Conservation (phyloP, 2,888 invertebrate species). For the Uropetala carovei region DNA sequence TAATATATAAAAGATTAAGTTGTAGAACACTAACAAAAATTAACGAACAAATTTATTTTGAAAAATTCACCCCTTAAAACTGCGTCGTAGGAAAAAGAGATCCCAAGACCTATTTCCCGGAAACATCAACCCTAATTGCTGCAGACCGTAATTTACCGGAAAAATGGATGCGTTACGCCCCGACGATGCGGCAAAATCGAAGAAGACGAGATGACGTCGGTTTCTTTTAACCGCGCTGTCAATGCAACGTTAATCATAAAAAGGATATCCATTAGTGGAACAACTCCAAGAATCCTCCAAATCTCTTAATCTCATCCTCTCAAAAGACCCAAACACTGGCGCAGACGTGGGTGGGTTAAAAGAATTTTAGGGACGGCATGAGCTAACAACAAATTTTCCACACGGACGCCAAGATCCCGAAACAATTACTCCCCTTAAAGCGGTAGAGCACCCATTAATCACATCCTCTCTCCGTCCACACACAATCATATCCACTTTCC, state of each 20-base stretch:
- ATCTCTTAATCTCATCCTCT: background rate
- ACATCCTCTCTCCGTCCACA: background rate
- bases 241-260: background rate
- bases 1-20: no score
- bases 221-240: background rate
- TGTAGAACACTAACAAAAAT: no score
- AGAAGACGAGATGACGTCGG: no score
- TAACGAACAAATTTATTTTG: no score
- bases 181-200: no score
- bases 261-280: background rate
- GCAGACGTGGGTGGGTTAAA: background rate
- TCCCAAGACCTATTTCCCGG: no score
- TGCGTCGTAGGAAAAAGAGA: no score
- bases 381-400: slow-evolving; percentile 6
- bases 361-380: background rate
- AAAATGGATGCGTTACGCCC: no score
- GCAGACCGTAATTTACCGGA: no score
- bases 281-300: background rate
- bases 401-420: background rate
- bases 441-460: background rate
- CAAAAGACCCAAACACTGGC: no score
- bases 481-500: background rate
- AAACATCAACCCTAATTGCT: no score
- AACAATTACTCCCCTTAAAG: background rate
- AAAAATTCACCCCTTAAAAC: no score